Base-by-base conservation (phyloP, 2,888 invertebrate species). In the Melipona beecheii region DNA sequence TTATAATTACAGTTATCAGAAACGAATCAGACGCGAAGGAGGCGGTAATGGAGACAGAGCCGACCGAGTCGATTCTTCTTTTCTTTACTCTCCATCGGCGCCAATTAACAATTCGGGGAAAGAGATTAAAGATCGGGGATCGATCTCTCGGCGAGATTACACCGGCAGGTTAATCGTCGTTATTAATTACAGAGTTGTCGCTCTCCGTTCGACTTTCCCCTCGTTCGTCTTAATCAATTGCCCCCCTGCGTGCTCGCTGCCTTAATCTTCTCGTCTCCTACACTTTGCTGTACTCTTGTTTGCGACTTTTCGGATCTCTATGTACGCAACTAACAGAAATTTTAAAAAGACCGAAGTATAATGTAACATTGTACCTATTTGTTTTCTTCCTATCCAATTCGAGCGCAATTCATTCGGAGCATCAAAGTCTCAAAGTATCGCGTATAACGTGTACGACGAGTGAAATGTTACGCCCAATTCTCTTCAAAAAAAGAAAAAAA, bases 1-100 rank as follows among this genome's bases (percentile, higher is more conserved):
- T 76, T 58, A 43, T 77, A 83, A 83, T 83, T 83, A 83, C 15
- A 49, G 60, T 75, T 82, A 82, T 82, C 83, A 5, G 75, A 66
- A 49, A 31, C 69, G 75, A 75, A 82, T 76, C 83, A 4, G 52
- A 62, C 58, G 52, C 56, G 72, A 70, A 54, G 70, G 65, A 77
- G 71, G 74, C 60, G 70, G 56, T 70, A 78, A 78, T 84, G 83
- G 78, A 83, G 70, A 78, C 56, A n/a, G n/a, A 17, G 62, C 73
- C 27, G 43, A 27, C 5, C 52, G 36, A 31, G n/a, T 52, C 73
- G 56, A 27, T 54, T 31, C 75, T 52, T 36, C n/a, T 58, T 65
- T 56, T 52, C 54, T 27, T 36, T 64, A 36, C 36, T 60, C 27
- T 68, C 43, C 27, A 54, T 2, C 31, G 49, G 19, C 56, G 24